Evolutionary conservation across 2,888 invertebrate genomes (phyloP), one percentile per base, ranked within the genome.

Genomic region (Leptopilina syphax): DNA sequence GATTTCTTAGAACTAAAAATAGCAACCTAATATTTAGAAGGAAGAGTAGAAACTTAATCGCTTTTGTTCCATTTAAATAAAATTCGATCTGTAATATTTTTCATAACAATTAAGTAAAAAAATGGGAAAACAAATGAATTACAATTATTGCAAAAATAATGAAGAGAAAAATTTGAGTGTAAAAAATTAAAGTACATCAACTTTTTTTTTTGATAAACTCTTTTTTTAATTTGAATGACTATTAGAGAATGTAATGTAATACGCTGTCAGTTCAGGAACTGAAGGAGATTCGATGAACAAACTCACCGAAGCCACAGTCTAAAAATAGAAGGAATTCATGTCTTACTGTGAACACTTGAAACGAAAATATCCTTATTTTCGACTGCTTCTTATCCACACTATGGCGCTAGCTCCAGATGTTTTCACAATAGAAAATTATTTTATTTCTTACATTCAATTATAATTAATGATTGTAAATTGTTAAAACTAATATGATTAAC

Each of bases 261-360:
- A 70, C 70, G 13, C 70, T 70, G 50, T 70, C 50, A 54, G 27
- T 70, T 70, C 50, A 70, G 70, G 50, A 70, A 70, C 50, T 70
- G 70, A 54, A 70, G 47, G 54, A 70, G 70, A 70, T 70, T 54
- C 70, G 70, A 70, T 47, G 50, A 70, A 54, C 50, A 50, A 57
- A 54, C 50, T 70, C 70, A 70, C 54, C 54, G 70, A 54, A 50
- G 54, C 50, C 50, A 34, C 34, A 70, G 50, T 79, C 90, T 90
- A 90, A 87, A 88, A 89, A 89, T 90, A 90, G 88, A 80, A 82
- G 83, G 87, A 88, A 88, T 88, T 89, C 87, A 85, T 88, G 86
- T 86, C 90, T 90, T 90, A 88, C 89, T 84, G 86, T 90, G 89
- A 89, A 90, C 89, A 89, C 89, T 89, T 88, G 88, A 70, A 89